Base-by-base conservation (phyloP, 2,888 invertebrate genomes). In the Cheilosia soror region DNA sequence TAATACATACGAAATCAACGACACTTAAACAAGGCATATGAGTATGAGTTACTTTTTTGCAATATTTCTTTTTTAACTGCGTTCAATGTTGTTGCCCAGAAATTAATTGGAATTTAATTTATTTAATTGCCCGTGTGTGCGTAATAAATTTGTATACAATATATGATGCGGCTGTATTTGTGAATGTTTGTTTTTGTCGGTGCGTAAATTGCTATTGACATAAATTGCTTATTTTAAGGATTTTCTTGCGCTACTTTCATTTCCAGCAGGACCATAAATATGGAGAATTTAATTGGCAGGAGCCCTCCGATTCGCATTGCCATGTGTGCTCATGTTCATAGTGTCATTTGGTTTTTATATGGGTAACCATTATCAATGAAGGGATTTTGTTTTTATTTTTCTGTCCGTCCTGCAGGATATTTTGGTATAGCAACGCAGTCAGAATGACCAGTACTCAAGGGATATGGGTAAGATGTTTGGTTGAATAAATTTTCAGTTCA, bases 101-200 rank as follows among this genome's bases (percentile, higher is more conserved):
- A 71, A 81, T 71, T 71, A 82, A 82, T 76, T 82, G 69, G 53
- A 76, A 44, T 76, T 82, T 76, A 76, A 82, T 76, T 71, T 65
- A 71, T 69, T 82, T 82, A 71, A 76, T 71, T 76, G 65, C 58
- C 69, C 58, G 69, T 62, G 44, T 69, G 77, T 53, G 37, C 58
- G 68, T 37, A 27, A 33, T 44, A 51, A 60, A 68, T 42, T 31
- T 68, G 27, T 33, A 58, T 57, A 7, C 5, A 47, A 20, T 25
- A 47, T 47, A 57, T 29, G 13, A 9, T 58, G 11, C 27, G 65
- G 5, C 0, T 31, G 11, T 57, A 29, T 53, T 2, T 57, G 44
- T 4, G 29, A 7, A 15, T 29, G 13, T 25, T 9, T 44, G 20
- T 65, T 44, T 15, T 44, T 55, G 40, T 42, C 15, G 9, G 29